Percentiles rank a stretch among this genome's conserved stretches.
Conservation (phyloP, 2,797 vertebrate genomes). For the Triplophysa bombifrons region DNA sequence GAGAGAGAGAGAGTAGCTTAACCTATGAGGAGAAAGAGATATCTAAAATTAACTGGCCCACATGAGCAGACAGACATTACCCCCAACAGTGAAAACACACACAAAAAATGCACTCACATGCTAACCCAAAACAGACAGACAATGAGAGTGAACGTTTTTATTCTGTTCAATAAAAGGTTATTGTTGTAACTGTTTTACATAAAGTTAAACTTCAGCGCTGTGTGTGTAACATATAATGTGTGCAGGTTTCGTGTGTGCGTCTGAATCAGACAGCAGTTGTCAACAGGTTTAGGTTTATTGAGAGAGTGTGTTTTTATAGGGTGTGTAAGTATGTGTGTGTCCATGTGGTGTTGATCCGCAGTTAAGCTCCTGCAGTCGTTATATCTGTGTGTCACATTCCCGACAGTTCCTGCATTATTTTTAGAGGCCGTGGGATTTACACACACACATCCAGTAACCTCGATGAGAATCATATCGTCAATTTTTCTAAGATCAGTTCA, state of each 20-base stretch:
- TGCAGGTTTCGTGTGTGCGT: constrained; percentile 16
- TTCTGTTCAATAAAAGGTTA: background rate
- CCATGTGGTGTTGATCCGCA: constrained; percentile 51
- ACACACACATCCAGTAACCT: constrained; percentile 42
- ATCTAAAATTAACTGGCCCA: constrained; percentile 45
- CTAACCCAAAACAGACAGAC: background rate
- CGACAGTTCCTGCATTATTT: constrained; percentile 60
- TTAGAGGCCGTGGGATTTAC: constrained; percentile 55
- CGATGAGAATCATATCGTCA: constrained; percentile 15
- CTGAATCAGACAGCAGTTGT: constrained; percentile 30
- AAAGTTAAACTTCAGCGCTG: background rate
- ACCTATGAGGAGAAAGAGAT: constrained; percentile 37
- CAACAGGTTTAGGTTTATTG: constrained; percentile 41
- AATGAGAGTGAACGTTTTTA: background rate
- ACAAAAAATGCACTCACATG: constrained; percentile 8
- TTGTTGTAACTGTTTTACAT: background rate
- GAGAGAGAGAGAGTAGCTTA: background rate
- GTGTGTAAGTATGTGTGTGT: constrained; percentile 46
- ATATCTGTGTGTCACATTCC: constrained; percentile 62
- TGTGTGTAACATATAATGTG: background rate
- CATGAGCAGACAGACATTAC: constrained; percentile 34
- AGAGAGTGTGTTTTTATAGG: constrained; percentile 47
- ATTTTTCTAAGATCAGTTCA: constrained; percentile 22
- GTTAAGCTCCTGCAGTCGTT: constrained; percentile 59
- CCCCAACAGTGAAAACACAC: constrained; percentile 19